Conservation (phyloP, 2,888 invertebrate genomes). For the Lasioglossum calceatum region DNA sequence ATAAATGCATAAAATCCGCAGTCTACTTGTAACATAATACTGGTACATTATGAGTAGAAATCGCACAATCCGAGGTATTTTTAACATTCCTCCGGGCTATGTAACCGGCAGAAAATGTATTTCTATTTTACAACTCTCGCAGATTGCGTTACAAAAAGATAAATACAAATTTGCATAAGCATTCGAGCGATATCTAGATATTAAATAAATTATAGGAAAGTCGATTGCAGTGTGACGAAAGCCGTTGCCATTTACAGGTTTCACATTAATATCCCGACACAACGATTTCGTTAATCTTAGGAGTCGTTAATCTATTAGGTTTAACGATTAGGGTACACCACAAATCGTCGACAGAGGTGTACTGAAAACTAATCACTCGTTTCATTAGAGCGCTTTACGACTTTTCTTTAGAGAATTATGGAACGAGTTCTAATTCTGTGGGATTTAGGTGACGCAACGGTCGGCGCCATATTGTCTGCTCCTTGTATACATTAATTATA, state of each 20-base stretch:
- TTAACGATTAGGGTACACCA: not conserved
- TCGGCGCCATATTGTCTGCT: not conserved
- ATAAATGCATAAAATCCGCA: no score
- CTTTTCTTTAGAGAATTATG: not conserved
- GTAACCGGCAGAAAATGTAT: not conserved
- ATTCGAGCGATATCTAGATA: not conserved
- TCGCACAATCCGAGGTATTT: not conserved
- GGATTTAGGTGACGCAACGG: not conserved
- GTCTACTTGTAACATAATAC: not conserved
- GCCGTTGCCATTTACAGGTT: not conserved
- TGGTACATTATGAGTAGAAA: not conserved
- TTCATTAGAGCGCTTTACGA: conserved; percentile 16
- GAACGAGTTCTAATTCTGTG: not conserved
- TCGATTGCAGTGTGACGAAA: not conserved
- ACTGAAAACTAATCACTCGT: conserved; percentile 6
- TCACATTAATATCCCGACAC: not conserved
- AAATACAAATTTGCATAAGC: not conserved
- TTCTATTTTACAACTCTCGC: not conserved
- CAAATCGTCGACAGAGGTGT: not conserved
- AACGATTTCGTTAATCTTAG: not conserved
- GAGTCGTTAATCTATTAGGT: not conserved
- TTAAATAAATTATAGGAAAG: not conserved
- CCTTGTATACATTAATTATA: not conserved
- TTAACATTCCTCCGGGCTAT: not conserved
- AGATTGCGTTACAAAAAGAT: not conserved